Base-by-base conservation (phyloP, 2,797 vertebrate genomes). In the Oreochromis mossambicus region DNA sequence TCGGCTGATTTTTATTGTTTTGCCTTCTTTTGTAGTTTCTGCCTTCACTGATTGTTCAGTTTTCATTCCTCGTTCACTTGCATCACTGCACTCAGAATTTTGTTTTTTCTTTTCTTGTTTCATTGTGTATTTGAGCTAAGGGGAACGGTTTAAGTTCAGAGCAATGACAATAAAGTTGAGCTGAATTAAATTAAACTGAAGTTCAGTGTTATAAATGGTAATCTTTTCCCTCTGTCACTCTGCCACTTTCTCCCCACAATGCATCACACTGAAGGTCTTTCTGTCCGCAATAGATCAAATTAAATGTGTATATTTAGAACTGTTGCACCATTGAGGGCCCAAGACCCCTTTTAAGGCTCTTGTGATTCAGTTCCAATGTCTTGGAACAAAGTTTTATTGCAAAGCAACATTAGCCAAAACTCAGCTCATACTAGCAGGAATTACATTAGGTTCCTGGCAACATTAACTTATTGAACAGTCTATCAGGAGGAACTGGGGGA, bases 371-470 rank as follows among this genome's bases (percentile, higher is more conserved):
- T 90, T 91, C 58, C 83, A 89, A 80, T 80, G 82, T 87, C 90
- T 89, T 90, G 88, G 89, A 91, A 88, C 85, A 86, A 90, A 88
- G 82, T 91, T 94, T 94, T 92, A 90, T 90, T 92, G 92, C 90
- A 41, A 80, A 84, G 86, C 41, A 76, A 87, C 92, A 91, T 92
- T 92, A 90, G 91, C 89, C 86, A 91, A 92, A 92, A 88, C 84
- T 89, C 48, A n/a, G 78, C 90, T 91, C 87, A 86, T 86, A 55
- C 83, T 88, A 84, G 79, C 87, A 85, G 83, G 83, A 93, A 94
- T 92, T 90, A 78, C 88, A 92, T 94, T 92, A 91, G 66, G 5
- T 89, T 92, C 84, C 90, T 92, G 91, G 90, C 89, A 93, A 87
- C 87, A 89, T 90, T 87, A 79, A 90, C 86, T 87, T 91, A 93